phyloP scores from a whole-genome alignment of 2,113 vertebrate genomes.

The Desmodus rotundus region DNA sequence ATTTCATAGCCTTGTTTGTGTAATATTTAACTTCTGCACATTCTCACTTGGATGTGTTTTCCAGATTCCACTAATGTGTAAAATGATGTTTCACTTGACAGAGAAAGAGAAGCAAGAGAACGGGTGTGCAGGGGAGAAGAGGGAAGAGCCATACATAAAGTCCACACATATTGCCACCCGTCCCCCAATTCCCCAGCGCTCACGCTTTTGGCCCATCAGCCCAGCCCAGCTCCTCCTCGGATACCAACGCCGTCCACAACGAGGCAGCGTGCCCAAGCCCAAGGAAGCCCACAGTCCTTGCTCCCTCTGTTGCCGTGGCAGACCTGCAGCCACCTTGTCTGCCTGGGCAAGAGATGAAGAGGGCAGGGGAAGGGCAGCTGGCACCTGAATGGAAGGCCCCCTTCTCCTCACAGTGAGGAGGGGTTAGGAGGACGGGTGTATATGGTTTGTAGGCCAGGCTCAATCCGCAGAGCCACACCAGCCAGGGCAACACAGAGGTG shows the following conservation, averaged over 20 bases:
- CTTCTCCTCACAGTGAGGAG: not conserved
- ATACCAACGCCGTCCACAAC: rapidly evolving
- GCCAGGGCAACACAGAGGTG: not conserved
- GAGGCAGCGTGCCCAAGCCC: rapidly evolving
- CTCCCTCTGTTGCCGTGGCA: not conserved
- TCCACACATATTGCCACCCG: not conserved
- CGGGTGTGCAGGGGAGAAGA: too few species aligned
- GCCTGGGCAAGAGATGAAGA: not conserved
- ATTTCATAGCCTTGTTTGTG: not conserved
- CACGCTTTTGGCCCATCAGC: not conserved
- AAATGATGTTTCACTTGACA: not conserved
- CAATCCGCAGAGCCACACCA: too few species aligned
- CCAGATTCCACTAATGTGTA: not conserved
- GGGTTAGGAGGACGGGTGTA: too few species aligned
- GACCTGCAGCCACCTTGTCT: not conserved
- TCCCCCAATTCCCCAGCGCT: not conserved
- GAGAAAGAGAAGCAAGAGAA: not conserved
- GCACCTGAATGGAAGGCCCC: not conserved
- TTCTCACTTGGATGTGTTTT: not conserved
- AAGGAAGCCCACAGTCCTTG: not conserved
- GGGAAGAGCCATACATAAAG: rapidly evolving
- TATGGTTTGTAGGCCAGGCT: too few species aligned
- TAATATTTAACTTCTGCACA: not conserved
- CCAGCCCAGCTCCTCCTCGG: not conserved
- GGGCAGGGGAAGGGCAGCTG: not conserved